These are phyloP conservation scores for Ctenoplectra terminalis DNA, from an alignment of 1,140 invertebrate species.

Conservation along the genomic window DNA sequence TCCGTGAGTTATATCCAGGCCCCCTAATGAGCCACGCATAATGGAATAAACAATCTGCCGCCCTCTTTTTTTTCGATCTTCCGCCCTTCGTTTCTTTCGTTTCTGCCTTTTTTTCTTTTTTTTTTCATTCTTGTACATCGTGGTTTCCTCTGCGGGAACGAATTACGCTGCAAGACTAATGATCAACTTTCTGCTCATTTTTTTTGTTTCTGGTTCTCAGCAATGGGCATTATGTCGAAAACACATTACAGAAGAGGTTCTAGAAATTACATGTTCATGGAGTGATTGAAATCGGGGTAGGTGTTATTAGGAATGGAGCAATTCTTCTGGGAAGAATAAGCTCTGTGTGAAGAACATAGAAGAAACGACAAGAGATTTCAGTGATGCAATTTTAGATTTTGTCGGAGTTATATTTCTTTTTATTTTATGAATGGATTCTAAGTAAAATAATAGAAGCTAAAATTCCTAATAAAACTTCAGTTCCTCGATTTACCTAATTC, in stretches of 20 bases:
- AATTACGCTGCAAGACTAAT: slow-evolving; percentile 52
- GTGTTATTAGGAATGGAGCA: background rate
- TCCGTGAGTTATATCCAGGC: slow-evolving; percentile 58
- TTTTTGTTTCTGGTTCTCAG: background rate
- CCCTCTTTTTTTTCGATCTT: slow-evolving; percentile 13
- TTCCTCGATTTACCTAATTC: background rate
- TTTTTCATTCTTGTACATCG: background rate
- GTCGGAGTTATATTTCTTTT: too few relatives aligned
- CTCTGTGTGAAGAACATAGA: background rate
- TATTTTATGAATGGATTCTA: too few relatives aligned
- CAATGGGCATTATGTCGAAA: background rate
- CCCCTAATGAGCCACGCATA: slow-evolving; percentile 63
- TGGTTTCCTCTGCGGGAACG: slow-evolving; percentile 18
- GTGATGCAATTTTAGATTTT: too few relatives aligned
- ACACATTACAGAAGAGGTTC: background rate
- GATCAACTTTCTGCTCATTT: slow-evolving; percentile 46
- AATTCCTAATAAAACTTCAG: background rate
- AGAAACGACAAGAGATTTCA: background rate
- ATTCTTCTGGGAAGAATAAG: background rate
- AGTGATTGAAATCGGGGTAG: background rate
- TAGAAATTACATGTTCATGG: background rate
- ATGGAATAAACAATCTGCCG: slow-evolving; percentile 66
- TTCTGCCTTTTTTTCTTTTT: background rate
- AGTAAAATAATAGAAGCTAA: too few relatives aligned
- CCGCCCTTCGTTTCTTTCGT: slow-evolving; percentile 6